These are phyloP conservation scores for Glandiceps talaboti DNA, from an alignment of 53 echinoderm and acorn worm genomes.

Conservation along the genomic window DNA sequence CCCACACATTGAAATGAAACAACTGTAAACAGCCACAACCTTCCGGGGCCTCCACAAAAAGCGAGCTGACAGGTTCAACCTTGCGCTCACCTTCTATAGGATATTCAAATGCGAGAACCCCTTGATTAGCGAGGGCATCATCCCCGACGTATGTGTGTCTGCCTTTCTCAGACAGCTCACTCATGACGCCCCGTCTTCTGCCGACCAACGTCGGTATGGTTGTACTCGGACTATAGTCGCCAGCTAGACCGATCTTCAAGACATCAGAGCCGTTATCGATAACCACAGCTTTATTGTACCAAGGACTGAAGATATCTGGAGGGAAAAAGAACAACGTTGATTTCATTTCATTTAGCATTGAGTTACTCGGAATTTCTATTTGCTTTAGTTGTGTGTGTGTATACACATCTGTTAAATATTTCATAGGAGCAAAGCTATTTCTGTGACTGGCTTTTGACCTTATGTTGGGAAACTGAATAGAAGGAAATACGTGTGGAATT, in stretches of 20 bases:
- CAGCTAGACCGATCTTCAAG: slow-evolving; percentile 68
- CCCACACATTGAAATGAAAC: too few species aligned
- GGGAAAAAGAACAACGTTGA: neutral
- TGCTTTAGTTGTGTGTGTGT: too few species aligned
- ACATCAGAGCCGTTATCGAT: slow-evolving; percentile 79
- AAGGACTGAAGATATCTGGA: neutral
- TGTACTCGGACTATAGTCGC: slow-evolving; percentile 45
- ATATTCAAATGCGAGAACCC: slow-evolving; percentile 32
- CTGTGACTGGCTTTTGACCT: too few species aligned
- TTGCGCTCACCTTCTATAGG: slow-evolving; percentile 34
- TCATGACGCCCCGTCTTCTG: neutral
- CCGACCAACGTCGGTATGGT: slow-evolving; percentile 47
- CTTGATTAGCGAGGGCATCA: slow-evolving; percentile 14
- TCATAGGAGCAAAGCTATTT: neutral
- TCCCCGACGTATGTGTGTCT: slow-evolving; percentile 24
- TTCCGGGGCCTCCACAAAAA: too few species aligned
- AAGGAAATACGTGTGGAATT: too few species aligned
- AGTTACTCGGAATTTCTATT: neutral
- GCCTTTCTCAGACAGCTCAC: neutral
- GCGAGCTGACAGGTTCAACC: too few species aligned
- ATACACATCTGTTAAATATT: neutral
- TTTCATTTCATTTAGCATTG: neutral
- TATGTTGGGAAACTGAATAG: too few species aligned
- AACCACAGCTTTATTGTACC: slow-evolving; percentile 50
- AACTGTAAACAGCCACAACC: too few species aligned